phyloP scores from a whole-genome alignment of 2,797 vertebrate genomes.

The Acanthurus tractus region DNA sequence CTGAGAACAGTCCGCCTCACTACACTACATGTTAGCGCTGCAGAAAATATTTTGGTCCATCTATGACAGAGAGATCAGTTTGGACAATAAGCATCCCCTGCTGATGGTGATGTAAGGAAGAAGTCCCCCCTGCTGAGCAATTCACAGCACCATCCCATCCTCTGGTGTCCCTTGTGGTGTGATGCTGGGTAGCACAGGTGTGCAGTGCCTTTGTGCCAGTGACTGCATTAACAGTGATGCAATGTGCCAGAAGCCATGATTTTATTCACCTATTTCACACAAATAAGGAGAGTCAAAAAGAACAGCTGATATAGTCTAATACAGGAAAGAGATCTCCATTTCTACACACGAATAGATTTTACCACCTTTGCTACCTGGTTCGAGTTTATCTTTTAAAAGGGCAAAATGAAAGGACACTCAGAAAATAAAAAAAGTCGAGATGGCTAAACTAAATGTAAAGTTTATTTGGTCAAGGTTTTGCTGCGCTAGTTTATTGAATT shows the following conservation, averaged over 20 bases:
- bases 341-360: not conserved
- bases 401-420: not conserved
- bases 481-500: not conserved
- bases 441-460: not conserved
- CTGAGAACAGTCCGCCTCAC: constrained; percentile 24
- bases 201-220: constrained; percentile 32
- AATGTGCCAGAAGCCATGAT: constrained; percentile 30
- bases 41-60: constrained; percentile 31
- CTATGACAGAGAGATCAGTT: constrained; percentile 11
- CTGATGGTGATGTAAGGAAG: constrained; percentile 17
- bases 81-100: constrained; percentile 6
- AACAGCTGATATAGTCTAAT: not conserved
- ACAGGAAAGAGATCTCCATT: not conserved
- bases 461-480: not conserved
- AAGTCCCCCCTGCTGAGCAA: constrained; percentile 8
- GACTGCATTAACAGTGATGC: constrained; percentile 34
- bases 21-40: constrained; percentile 15
- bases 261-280: constrained; percentile 41
- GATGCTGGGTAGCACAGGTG: constrained; percentile 5
- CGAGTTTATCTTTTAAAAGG: not conserved
- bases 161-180: not conserved
- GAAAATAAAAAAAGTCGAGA: not conserved
- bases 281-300: constrained; percentile 18
- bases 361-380: not conserved
- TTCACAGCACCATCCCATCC: constrained; percentile 9